Evolutionary conservation across 2,113 vertebrate genomes (phyloP).

Genomic region (Eurystomus gularis): DNA sequence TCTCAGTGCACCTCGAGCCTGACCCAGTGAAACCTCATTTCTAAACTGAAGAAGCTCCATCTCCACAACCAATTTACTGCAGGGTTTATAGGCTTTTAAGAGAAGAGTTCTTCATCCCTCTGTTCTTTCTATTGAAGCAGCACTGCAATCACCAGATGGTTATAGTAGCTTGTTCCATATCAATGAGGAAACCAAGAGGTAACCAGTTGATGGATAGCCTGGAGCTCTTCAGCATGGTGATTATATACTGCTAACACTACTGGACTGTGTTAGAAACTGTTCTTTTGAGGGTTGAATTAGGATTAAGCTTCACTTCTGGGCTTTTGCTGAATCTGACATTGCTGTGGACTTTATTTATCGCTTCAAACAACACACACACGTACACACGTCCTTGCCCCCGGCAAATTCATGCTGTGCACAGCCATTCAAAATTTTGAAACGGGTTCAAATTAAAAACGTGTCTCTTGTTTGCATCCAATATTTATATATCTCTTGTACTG

Average conservation of each 20-base stretch:
- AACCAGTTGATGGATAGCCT: background rate
- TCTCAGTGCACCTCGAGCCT: background rate
- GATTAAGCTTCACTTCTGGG: background rate
- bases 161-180: background rate
- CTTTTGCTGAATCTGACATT: background rate
- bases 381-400: accelerated
- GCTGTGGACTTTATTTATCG: background rate
- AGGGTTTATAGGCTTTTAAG: background rate
- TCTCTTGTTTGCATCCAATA: background rate
- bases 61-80: background rate
- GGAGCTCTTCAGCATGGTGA: background rate
- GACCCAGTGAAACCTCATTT: background rate
- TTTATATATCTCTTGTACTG: background rate
- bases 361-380: background rate
- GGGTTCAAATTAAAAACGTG: background rate
- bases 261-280: background rate
- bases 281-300: background rate
- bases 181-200: background rate
- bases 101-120: background rate
- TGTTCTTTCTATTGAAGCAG: background rate
- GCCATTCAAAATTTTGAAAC: background rate
- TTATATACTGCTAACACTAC: background rate
- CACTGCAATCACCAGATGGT: background rate
- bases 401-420: background rate
- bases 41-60: background rate